Base-by-base conservation (phyloP, 2,797 vertebrate genomes). In the Triplophysa bombifrons region DNA sequence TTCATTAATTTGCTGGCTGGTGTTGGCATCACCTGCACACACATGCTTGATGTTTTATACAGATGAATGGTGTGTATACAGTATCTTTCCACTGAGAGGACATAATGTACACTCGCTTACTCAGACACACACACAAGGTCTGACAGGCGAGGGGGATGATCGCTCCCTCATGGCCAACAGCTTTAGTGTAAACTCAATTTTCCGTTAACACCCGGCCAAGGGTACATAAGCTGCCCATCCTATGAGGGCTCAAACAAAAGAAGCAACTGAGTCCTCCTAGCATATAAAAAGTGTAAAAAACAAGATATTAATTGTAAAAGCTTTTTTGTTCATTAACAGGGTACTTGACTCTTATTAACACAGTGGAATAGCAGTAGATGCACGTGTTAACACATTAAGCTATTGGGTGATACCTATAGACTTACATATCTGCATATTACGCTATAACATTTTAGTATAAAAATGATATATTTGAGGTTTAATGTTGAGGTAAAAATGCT, bases 231-330 rank as follows among this genome's bases (percentile, higher is more conserved):
- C 76, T 25, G 27, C 50, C 10, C 27, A 6, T 61, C 46, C 53
- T 34, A 44, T 50, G 46, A 71, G 46, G 90, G 82, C 71, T 90
- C 16, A n/a, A 22, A 63, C 56, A 60, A 44, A 22, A 70, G 41
- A 14, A 38, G 25, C 41, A 2, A 11, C 27, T 3, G 16, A 38
- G 30, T 64, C 10, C 63, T 65, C 19, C 13, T 27, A 17, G 60
- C 7, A 63, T 34, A 63, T 63, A 63, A 63, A 63, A 27, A 30
- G 60, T 17, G 60, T 63, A 17, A 34, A 30, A 63, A 2, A 63
- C 5, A 63, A 30, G 25, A 34, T 60, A 60, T 27, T 27, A 27
- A 14, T 60, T 58, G 22, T 60, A 27, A 60, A 27, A 14, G 11
- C 2, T 34, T 63, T 17, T 63, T 63, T 61, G 58, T 61, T 61